These are phyloP conservation scores for Oedothorax gibbosus DNA, from an alignment of 1,140 invertebrate species.

Conservation along the genomic window DNA sequence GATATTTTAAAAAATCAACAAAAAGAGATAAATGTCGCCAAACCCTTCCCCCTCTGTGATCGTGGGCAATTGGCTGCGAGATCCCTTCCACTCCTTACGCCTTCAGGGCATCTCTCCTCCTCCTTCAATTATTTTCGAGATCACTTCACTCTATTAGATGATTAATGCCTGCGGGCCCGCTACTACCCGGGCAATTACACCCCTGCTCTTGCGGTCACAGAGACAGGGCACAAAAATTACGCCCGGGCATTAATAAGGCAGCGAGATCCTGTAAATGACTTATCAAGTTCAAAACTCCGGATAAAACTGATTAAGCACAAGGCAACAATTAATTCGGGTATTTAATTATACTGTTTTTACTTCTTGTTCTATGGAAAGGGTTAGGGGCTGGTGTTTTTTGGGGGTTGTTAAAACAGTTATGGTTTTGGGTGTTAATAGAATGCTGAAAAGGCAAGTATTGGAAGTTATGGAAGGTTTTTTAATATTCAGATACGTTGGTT, in stretches of 20 bases:
- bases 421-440: background rate
- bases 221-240: slow-evolving; percentile 37
- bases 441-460: too few relatives aligned
- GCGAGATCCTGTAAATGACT: slow-evolving; percentile 21
- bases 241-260: slow-evolving; percentile 51
- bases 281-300: slow-evolving; percentile 30
- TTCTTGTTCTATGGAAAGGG: background rate
- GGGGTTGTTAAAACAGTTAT: background rate
- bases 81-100: slow-evolving; percentile 6
- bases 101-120: slow-evolving; percentile 8
- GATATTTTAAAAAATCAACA: background rate
- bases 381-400: background rate
- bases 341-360: slow-evolving; percentile 24
- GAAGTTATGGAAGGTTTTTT: too few relatives aligned
- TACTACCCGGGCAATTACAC: slow-evolving; percentile 47
- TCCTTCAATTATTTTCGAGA: slow-evolving; percentile 61
- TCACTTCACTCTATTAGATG: slow-evolving; percentile 61
- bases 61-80: slow-evolving; percentile 54
- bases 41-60: background rate
- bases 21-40: slow-evolving; percentile 23
- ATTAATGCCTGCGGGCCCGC: slow-evolving; percentile 49
- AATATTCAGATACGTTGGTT: too few relatives aligned
- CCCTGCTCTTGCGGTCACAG: slow-evolving; percentile 32
- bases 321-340: slow-evolving; percentile 35
- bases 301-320: slow-evolving; percentile 38